Evolutionary conservation across 2,888 invertebrate genomes (phyloP).

Genomic region (Sphaeridia pumilis): DNA sequence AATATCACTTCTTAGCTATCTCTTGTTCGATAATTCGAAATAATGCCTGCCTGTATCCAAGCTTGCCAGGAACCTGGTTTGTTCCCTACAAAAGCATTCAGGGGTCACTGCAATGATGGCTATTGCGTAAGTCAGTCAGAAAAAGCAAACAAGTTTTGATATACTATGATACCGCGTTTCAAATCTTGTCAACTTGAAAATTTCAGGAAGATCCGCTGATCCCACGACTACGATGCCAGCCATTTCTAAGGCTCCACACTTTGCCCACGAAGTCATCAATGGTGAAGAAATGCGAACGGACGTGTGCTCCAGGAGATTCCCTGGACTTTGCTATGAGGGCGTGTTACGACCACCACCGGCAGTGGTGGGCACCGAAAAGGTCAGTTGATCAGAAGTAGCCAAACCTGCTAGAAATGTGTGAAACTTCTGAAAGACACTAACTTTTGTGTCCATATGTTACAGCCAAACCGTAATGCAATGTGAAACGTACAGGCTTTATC

Average conservation of each 20-base stretch:
- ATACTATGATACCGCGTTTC: neutral
- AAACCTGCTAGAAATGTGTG: neutral
- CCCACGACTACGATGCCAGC: slow-evolving; percentile 25
- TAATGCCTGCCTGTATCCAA: slow-evolving; percentile 36
- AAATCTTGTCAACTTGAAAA: too few species aligned
- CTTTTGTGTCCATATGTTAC: neutral
- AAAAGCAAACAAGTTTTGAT: neutral
- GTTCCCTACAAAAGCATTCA: slow-evolving; percentile 3
- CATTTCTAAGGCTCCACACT: slow-evolving; percentile 22
- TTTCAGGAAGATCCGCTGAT: slow-evolving; percentile 16
- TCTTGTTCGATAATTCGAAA: slow-evolving; percentile 30
- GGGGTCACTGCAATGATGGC: slow-evolving; percentile 4
- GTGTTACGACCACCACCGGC: slow-evolving; percentile 34
- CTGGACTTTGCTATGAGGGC: slow-evolving; percentile 27
- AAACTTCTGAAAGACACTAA: neutral
- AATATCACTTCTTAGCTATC: neutral
- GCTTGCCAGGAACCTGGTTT: neutral
- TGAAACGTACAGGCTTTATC: slow-evolving; percentile 31
- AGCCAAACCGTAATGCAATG: slow-evolving; percentile 25
- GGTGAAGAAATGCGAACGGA: slow-evolving; percentile 25
- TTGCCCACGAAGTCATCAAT: slow-evolving; percentile 29
- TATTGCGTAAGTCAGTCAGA: slow-evolving; percentile 6
- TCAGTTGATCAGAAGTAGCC: neutral
- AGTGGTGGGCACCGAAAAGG: slow-evolving; percentile 26
- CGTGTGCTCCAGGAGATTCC: slow-evolving; percentile 30